Evolutionary conservation across 2,888 invertebrate genomes (phyloP).

Genomic region (Heteromyza rotundicornis): DNA sequence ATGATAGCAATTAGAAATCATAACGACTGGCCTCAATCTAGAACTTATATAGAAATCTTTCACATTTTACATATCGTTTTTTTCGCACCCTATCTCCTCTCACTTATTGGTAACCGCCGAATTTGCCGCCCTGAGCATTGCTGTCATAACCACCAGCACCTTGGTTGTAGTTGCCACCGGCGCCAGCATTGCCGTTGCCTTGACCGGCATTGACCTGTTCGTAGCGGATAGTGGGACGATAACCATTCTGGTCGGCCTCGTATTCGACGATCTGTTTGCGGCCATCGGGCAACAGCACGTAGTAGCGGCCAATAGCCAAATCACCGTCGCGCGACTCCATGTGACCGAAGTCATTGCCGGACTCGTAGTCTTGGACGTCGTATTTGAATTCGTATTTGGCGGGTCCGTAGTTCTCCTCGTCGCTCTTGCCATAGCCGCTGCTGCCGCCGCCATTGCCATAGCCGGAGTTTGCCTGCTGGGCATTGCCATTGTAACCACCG

Average conservation of each 20-base stretch:
- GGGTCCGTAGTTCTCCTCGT: slow-evolving; percentile 66
- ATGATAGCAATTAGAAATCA: neutral
- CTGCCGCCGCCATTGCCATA: slow-evolving; percentile 34
- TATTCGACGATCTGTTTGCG: slow-evolving; percentile 75
- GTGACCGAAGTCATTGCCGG: slow-evolving; percentile 73
- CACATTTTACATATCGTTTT: neutral
- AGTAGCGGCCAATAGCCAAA: slow-evolving; percentile 69
- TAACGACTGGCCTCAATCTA: slow-evolving; percentile 8
- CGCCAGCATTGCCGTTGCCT: slow-evolving; percentile 38
- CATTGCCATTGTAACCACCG: slow-evolving; percentile 25
- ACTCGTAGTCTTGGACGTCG: slow-evolving; percentile 70
- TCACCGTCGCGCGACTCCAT: slow-evolving; percentile 71
- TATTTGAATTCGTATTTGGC: slow-evolving; percentile 75
- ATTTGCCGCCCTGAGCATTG: slow-evolving; percentile 53
- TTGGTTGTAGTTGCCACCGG: slow-evolving; percentile 31
- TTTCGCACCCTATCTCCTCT: neutral
- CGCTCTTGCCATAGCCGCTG: slow-evolving; percentile 42
- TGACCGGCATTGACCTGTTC: slow-evolving; percentile 66
- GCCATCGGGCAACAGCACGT: slow-evolving; percentile 72
- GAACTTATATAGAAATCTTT: neutral
- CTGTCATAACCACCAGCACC: slow-evolving; percentile 52
- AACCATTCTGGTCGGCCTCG: slow-evolving; percentile 73
- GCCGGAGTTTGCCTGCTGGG: slow-evolving; percentile 32
- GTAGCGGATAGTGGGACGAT: slow-evolving; percentile 72
- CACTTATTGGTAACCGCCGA: slow-evolving; percentile 53